phyloP scores from a whole-genome alignment of 2,888 invertebrate species.

The Sclerodermus sp. region DNA sequence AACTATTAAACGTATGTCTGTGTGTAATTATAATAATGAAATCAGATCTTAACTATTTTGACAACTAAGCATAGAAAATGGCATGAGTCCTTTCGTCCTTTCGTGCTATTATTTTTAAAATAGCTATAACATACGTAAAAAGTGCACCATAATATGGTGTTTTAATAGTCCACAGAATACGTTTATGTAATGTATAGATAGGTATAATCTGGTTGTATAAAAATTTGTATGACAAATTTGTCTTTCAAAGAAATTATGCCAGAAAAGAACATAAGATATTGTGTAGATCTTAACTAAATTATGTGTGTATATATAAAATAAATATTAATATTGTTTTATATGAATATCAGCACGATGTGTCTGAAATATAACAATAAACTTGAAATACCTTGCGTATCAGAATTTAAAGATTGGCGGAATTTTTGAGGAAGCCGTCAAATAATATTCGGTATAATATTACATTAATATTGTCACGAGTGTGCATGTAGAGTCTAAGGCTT shows the following conservation, averaged over 20 bases:
- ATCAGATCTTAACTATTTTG: background rate
- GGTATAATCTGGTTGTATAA: background rate
- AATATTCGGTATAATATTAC: no score
- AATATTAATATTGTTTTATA: conserved; percentile 30
- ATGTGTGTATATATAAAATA: conserved; percentile 36
- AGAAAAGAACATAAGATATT: conserved; percentile 23
- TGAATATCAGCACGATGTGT: conserved; percentile 23
- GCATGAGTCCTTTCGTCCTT: background rate
- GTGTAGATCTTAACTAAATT: conserved; percentile 35
- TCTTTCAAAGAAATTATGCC: conserved; percentile 7
- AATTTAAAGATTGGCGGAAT: no score
- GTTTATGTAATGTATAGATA: conserved; percentile 27
- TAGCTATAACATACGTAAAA: conserved; percentile 10
- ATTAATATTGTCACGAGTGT: no score
- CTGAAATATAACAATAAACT: conserved; percentile 23
- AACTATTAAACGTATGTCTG: conserved; percentile 14
- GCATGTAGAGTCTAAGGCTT: no score
- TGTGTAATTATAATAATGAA: conserved; percentile 12
- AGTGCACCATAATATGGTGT: conserved; percentile 28
- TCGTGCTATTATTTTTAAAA: background rate
- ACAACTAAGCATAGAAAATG: background rate
- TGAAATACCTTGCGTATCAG: conserved; percentile 2
- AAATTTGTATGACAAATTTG: conserved; percentile 13
- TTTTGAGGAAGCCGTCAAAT: no score
- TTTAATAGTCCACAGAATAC: conserved; percentile 17